Evolutionary conservation across 2,888 invertebrate genomes (phyloP).

Genomic region (Parthenolecanium corni): DNA sequence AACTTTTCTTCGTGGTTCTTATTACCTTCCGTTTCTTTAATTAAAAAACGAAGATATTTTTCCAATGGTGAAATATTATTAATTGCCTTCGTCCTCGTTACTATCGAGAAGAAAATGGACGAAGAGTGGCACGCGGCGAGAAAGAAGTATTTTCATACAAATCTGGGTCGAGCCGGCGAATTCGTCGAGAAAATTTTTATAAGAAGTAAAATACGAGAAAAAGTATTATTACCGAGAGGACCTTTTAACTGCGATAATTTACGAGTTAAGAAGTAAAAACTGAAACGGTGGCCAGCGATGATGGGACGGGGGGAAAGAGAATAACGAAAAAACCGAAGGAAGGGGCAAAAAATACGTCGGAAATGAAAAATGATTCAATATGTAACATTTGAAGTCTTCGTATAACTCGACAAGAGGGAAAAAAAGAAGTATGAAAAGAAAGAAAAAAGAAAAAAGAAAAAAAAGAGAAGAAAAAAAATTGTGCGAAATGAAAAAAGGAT

Average conservation of each 20-base stretch:
- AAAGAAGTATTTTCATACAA: conserved; percentile 15
- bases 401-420: neutral
- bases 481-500: neutral
- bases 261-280: neutral
- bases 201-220: conserved; percentile 12
- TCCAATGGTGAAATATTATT: conserved; percentile 16
- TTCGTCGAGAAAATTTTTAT: conserved; percentile 16
- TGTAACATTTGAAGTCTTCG: conserved; percentile 22
- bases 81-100: conserved; percentile 7
- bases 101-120: neutral
- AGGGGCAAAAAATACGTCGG: neutral
- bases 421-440: neutral
- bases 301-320: neutral
- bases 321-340: neutral
- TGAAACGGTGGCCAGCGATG: neutral
- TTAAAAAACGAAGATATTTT: conserved; percentile 4
- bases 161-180: neutral
- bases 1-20: too few species aligned
- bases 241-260: conserved; percentile 19
- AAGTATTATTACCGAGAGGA: conserved; percentile 19
- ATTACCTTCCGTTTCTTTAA: too few species aligned
- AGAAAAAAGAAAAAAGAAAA: conserved; percentile 3
- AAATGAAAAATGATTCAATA: conserved; percentile 24
- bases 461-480: neutral
- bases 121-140: neutral